Conservation (phyloP, 2,888 invertebrate genomes). For the Neoaliturus tenellus region DNA sequence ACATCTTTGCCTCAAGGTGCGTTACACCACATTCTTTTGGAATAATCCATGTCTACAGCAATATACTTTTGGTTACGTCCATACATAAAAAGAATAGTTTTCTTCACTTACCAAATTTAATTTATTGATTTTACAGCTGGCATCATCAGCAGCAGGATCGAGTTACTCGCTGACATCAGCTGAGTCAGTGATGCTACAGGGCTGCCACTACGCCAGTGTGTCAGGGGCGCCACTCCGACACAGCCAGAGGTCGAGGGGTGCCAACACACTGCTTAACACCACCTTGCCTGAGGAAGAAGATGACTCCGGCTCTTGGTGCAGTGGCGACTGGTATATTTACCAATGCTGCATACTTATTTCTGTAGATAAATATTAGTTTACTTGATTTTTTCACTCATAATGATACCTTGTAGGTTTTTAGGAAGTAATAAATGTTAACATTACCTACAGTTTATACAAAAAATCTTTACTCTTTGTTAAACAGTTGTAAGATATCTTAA, state of each 20-base stretch:
- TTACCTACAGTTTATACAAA: no score
- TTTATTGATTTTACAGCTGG: constrained; percentile 70
- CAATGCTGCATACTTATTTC: background rate
- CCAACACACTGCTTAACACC: constrained; percentile 72
- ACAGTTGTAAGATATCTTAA: no score
- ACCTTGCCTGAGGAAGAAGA: constrained; percentile 70
- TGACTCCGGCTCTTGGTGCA: constrained; percentile 76
- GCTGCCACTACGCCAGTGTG: constrained; percentile 72
- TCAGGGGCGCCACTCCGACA: constrained; percentile 21
- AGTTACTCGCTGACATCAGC: constrained; percentile 55
- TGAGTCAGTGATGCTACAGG: constrained; percentile 52
- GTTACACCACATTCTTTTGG: no score
- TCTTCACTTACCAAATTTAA: background rate
- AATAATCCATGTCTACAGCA: background rate
- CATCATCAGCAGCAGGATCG: constrained; percentile 72
- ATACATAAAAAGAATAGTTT: background rate
- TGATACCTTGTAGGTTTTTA: no score
- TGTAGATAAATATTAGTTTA: no score
- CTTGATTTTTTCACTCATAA: no score
- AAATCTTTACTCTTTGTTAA: no score
- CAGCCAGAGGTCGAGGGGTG: constrained; percentile 74
- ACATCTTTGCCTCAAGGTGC: constrained; percentile 80
- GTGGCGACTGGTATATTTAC: constrained; percentile 73
- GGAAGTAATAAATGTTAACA: no score
- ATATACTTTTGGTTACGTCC: no score